These are phyloP conservation scores for Pholis gunnellus DNA, from an alignment of 2,113 vertebrate genomes.

Conservation along the genomic window DNA sequence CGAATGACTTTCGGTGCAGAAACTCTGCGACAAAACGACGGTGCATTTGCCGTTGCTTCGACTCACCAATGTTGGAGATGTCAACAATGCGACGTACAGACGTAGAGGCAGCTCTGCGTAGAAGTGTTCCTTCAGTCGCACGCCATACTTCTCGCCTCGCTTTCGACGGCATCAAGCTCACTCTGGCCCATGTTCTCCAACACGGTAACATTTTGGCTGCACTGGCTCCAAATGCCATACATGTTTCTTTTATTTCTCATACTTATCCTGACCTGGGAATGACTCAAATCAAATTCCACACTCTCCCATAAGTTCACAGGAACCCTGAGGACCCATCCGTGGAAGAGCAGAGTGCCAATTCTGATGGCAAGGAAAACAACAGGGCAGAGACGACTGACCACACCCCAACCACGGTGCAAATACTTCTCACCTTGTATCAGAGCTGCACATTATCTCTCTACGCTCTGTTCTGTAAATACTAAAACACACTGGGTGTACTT, in stretches of 20 bases:
- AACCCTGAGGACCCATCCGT: not conserved
- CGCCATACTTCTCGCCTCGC: not conserved
- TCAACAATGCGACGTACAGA: not conserved
- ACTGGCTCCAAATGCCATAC: not conserved
- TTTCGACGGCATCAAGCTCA: not conserved
- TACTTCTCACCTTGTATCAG: slow-evolving; percentile 25
- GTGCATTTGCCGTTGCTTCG: not conserved
- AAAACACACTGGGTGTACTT: not conserved
- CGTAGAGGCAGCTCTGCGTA: not conserved
- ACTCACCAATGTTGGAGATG: not conserved
- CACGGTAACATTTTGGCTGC: not conserved
- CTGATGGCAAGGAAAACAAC: not conserved
- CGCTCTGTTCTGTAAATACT: not conserved
- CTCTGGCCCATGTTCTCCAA: not conserved
- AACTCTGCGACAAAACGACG: not conserved
- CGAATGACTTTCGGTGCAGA: not conserved
- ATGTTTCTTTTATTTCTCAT: not conserved
- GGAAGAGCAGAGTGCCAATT: not conserved
- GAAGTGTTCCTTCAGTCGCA: not conserved
- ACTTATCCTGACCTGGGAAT: not conserved
- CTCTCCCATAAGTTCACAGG: not conserved
- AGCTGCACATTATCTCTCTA: not conserved
- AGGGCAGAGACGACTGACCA: slow-evolving; percentile 9
- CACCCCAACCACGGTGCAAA: slow-evolving; percentile 31
- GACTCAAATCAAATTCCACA: not conserved